These are phyloP conservation scores for Petrocephalus schoutedeni DNA, from an alignment of 2,797 vertebrate genomes.

Conservation along the genomic window DNA sequence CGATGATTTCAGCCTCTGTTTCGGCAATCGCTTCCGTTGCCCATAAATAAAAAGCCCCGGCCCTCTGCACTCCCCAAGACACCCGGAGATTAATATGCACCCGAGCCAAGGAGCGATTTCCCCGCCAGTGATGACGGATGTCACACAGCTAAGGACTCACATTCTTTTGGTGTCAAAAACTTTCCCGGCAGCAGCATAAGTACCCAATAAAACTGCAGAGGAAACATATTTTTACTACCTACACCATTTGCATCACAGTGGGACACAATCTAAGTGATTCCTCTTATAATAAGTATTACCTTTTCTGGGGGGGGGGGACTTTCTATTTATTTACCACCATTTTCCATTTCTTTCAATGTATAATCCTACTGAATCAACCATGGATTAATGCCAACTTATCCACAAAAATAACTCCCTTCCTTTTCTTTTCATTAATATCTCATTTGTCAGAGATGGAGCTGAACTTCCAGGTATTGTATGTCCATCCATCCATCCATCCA, in stretches of 20 bases:
- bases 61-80: constrained; percentile 48
- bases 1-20: constrained; percentile 33
- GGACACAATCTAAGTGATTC: not conserved
- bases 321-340: not conserved
- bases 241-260: not conserved
- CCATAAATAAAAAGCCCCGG: constrained; percentile 56
- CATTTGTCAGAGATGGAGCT: not conserved
- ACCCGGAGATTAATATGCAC: constrained; percentile 57
- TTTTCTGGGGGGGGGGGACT: not conserved
- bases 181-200: constrained; percentile 37
- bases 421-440: not conserved
- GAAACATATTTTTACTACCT: not conserved
- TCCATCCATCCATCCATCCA: not conserved
- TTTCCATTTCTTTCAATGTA: not conserved
- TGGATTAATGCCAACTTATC: not conserved
- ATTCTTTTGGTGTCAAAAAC: constrained; percentile 51
- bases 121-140: constrained; percentile 60
- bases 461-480: not conserved
- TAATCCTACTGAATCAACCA: not conserved
- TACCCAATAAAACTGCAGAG: constrained; percentile 18
- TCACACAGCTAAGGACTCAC: constrained; percentile 47
- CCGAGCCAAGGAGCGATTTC: constrained; percentile 62
- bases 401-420: not conserved
- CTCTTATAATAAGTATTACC: not conserved
- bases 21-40: constrained; percentile 49